Evolutionary conservation across 1,140 invertebrate species (phyloP), one percentile per base, ranked within the genome.

Genomic region (Caenorhabditis briggsae): DNA sequence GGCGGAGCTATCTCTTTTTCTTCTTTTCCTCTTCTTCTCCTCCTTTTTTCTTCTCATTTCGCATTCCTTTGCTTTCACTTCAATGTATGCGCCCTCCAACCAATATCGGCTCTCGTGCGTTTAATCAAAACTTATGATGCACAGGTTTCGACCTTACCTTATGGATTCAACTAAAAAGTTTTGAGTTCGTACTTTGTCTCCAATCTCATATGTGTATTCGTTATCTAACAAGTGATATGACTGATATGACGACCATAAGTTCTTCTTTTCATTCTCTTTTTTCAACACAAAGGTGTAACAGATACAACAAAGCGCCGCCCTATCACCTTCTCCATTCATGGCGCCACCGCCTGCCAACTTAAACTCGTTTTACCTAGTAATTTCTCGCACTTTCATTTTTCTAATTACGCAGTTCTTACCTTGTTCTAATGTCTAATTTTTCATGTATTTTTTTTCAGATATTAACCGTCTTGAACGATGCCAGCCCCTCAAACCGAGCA

Each of bases 251-350:
- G n/a, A 78, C 33, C 33, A 33, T 78, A 46, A 78, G 46, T 78
- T 78, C 33, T 50, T 53, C 20, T 78, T 33, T 41, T 53, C 33
- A 78, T 78, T 78, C 70, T 33, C 33, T 33, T 33, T 33, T n/a
- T 78, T 46, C n/a, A 78, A 20, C 70, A 78, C n/a, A 78, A 78
- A 50, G 70, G 70, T 78, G 70, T 78, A 78, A 78, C 46, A 78
- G 70, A 78, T 78, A 18, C 70, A 78, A 78, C 33, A 23, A 43
- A 12, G 70, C 70, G 70, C 70, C 70, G 70, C 70, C 70, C 46
- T 53, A 78, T 78, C 70, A n/a, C 46, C 46, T 53, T 78, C 41
- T 23, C 11, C 70, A 53, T 78, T 53, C 46, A 78, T 23, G 70
- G 70, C 70, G 70, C 70, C 70, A 78, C 70, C 70, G 70, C 70